A percentile compares a stretch with the other conserved stretches of the same genome.
Evolutionary conservation across 2,113 vertebrate species (phyloP).

Genomic region (Nycticorax nycticorax): DNA sequence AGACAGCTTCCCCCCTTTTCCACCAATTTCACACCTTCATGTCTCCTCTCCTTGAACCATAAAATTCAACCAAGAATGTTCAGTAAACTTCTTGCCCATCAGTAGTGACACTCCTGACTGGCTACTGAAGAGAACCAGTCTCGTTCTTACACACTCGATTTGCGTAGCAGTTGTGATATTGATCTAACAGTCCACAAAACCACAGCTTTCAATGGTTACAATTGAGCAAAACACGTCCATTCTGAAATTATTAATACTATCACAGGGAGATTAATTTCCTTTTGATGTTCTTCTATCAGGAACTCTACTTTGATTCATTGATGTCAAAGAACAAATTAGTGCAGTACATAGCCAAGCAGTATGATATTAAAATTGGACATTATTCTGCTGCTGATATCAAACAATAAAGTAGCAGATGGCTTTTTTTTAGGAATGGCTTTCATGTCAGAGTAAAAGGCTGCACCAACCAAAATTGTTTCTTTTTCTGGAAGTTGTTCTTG

Average conservation of each 20-base stretch:
- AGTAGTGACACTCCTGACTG: not conserved
- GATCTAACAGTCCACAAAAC: slow-evolving; percentile 20
- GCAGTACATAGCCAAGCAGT: slow-evolving; percentile 36
- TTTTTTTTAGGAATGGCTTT: slow-evolving; percentile 40
- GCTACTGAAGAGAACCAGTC: not conserved
- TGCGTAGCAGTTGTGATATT: not conserved
- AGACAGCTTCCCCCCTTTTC: not conserved
- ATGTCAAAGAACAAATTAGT: slow-evolving; percentile 67
- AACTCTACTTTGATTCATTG: slow-evolving; percentile 64
- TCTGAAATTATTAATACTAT: slow-evolving; percentile 56
- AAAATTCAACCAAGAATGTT: not conserved
- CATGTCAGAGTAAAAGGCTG: slow-evolving; percentile 23
- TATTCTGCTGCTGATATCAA: slow-evolving; percentile 31
- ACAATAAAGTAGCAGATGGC: slow-evolving; percentile 54
- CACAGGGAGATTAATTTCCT: slow-evolving; percentile 58
- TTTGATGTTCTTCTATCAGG: slow-evolving; percentile 50
- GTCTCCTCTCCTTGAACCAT: not conserved
- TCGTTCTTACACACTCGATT: not conserved
- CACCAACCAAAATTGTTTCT: not conserved
- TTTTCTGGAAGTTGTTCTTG: not conserved
- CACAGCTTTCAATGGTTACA: not conserved
- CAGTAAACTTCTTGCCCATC: not conserved
- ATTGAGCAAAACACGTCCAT: slow-evolving; percentile 56
- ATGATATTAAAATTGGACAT: slow-evolving; percentile 63
- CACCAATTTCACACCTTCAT: not conserved